Conservation (phyloP, 2,888 invertebrate species). For the Trissonchulus sp. region DNA sequence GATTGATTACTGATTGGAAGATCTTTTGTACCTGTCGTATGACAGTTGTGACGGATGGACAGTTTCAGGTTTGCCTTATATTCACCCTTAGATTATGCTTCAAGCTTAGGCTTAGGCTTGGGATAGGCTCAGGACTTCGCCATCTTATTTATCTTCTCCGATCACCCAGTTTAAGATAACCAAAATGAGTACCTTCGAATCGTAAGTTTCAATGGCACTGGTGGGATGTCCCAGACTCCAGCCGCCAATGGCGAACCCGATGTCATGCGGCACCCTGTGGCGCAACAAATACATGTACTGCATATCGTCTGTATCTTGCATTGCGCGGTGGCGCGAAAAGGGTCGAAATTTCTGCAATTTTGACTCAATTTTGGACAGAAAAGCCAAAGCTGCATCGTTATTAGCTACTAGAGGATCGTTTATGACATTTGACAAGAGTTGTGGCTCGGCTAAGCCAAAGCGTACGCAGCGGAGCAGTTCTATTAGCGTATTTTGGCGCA, state of each 20-base stretch:
- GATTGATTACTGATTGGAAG: too few species aligned
- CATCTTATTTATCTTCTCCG: too few species aligned
- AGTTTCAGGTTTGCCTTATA: too few species aligned
- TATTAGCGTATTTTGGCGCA: neutral
- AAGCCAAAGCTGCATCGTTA: neutral
- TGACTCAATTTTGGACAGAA: neutral
- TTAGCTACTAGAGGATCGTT: neutral
- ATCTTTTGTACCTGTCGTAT: too few species aligned
- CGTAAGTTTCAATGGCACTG: conserved; percentile 59
- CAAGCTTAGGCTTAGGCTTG: too few species aligned
- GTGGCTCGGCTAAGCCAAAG: neutral
- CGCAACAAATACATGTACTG: conserved; percentile 5
- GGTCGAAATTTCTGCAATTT: neutral
- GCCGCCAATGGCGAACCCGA: conserved; percentile 58
- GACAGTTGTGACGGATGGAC: too few species aligned
- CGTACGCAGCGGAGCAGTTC: neutral
- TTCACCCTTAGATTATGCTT: too few species aligned
- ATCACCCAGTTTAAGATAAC: too few species aligned
- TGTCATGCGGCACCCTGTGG: conserved; percentile 63
- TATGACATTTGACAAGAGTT: neutral
- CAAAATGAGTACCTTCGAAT: conserved; percentile 46
- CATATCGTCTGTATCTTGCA: neutral
- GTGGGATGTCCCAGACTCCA: conserved; percentile 72
- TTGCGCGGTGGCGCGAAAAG: neutral
- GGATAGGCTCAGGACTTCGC: too few species aligned